phyloP scores from a whole-genome alignment of 2,113 vertebrate species.

The Odontesthes bonariensis region DNA sequence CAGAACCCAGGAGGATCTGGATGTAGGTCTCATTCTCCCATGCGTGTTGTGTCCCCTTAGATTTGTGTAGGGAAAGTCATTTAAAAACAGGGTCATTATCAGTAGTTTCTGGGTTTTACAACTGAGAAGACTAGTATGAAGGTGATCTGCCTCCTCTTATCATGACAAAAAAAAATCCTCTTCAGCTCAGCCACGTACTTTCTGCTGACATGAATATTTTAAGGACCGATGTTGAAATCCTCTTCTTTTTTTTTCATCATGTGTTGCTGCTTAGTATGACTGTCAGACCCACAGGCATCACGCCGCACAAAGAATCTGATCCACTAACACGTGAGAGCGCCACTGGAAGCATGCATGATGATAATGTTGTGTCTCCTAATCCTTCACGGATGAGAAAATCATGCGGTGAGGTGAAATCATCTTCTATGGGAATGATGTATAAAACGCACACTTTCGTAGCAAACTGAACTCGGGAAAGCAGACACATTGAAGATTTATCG shows the following conservation, averaged over 20 bases:
- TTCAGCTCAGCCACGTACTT: conserved; percentile 48
- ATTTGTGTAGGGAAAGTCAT: conserved; percentile 62
- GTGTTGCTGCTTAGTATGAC: conserved; percentile 53
- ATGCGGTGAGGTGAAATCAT: conserved; percentile 5
- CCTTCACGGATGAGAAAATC: conserved; percentile 4
- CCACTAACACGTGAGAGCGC: conserved; percentile 24
- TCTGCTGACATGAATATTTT: conserved; percentile 75
- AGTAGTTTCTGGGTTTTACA: conserved; percentile 34
- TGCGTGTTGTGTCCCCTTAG: conserved; percentile 58
- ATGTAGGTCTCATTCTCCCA: conserved; percentile 64
- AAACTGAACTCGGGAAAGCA: neutral
- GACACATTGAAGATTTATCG: neutral
- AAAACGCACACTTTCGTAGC: conserved; percentile 1
- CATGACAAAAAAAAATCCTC: conserved; percentile 42
- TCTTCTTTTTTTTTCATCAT: conserved; percentile 18
- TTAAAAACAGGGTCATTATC: conserved; percentile 65
- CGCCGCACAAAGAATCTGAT: conserved; percentile 39
- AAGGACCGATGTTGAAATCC: conserved; percentile 63
- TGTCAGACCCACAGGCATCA: conserved; percentile 47
- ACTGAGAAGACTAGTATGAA: conserved; percentile 40
- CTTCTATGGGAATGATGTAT: neutral
- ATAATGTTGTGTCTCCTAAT: neutral
- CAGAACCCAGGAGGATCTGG: conserved; percentile 54
- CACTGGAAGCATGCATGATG: neutral
- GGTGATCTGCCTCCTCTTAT: conserved; percentile 52